Evolutionary conservation across 2,888 invertebrate species (phyloP).

Genomic region (Blastobasis lacticolella): DNA sequence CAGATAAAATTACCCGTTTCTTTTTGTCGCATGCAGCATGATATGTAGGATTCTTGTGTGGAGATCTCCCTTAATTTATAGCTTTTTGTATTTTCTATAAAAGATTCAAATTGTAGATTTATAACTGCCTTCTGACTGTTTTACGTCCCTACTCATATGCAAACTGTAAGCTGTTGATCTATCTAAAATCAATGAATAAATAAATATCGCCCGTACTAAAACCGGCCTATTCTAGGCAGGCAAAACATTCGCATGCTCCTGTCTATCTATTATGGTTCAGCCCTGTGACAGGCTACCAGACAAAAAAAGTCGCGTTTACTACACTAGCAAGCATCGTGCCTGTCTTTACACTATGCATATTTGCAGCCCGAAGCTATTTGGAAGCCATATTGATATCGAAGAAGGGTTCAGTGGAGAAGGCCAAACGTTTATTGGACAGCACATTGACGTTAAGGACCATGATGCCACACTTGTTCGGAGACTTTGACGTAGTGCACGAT

Average conservation of each 20-base stretch:
- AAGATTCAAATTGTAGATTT: neutral
- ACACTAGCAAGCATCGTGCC: neutral
- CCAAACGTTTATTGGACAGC: conserved; percentile 39
- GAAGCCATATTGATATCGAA: conserved; percentile 32
- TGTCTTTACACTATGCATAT: neutral
- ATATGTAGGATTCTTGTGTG: neutral
- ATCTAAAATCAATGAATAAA: neutral
- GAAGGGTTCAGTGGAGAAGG: conserved; percentile 42
- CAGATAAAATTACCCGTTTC: neutral
- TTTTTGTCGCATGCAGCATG: neutral
- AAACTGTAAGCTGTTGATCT: neutral
- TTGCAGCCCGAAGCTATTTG: conserved; percentile 37
- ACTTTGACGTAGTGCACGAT: conserved; percentile 21
- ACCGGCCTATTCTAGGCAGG: neutral
- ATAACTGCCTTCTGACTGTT: neutral
- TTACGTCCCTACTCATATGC: neutral
- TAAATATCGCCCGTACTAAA: neutral
- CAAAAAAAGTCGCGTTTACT: neutral
- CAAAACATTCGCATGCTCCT: too few species aligned
- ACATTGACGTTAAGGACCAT: conserved; percentile 39
- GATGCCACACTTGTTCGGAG: conserved; percentile 34
- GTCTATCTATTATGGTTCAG: neutral
- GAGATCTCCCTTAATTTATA: neutral
- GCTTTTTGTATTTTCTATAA: neutral
- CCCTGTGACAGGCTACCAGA: neutral